Conservation (phyloP, 2,797 vertebrate genomes). For the Eidolon dupreanum region DNA sequence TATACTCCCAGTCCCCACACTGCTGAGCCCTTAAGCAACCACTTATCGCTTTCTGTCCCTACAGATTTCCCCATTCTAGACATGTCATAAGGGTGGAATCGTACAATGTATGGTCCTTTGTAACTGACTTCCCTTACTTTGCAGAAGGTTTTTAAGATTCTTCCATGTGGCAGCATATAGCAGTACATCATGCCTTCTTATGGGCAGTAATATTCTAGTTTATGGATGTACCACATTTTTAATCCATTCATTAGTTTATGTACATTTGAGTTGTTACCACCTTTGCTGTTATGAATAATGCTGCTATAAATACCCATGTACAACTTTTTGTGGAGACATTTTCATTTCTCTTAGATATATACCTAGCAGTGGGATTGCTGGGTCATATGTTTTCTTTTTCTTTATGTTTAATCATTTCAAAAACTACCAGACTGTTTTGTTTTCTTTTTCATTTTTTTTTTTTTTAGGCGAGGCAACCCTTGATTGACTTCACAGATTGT, state of each 20-base stretch:
- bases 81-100: not conserved
- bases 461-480: no score
- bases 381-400: not conserved
- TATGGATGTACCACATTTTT: not conserved
- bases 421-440: not conserved
- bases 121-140: not conserved
- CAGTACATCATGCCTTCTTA: not conserved
- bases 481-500: no score
- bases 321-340: not conserved
- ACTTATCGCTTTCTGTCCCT: not conserved
- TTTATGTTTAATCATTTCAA: not conserved
- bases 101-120: not conserved
- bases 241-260: not conserved
- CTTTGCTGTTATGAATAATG: not conserved
- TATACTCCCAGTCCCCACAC: no score
- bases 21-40: not conserved
- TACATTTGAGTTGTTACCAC: not conserved
- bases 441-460: no score
- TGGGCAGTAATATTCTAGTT: not conserved
- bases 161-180: not conserved
- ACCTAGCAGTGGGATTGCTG: not conserved
- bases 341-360: not conserved
- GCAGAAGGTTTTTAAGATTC: not conserved
- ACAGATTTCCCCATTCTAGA: not conserved
- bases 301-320: not conserved